Evolutionary conservation across 2,888 invertebrate species (phyloP), one percentile per base, ranked within the genome.

Genomic region (Diarsia brunnea): DNA sequence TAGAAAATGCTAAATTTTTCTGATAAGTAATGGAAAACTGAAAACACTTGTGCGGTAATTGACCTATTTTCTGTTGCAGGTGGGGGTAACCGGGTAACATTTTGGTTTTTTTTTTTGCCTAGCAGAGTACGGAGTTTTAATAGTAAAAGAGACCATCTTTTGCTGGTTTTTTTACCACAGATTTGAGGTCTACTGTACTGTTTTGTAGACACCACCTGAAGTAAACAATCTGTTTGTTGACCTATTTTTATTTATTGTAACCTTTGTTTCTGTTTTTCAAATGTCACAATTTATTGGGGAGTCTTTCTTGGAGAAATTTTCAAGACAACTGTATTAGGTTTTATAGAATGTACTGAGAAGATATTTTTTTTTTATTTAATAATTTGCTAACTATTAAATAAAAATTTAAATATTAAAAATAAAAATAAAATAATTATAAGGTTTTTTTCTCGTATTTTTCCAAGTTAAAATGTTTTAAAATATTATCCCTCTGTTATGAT

Each of bases 141-240:
- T n/a, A n/a, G n/a, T n/a, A n/a, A 53, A n/a, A n/a, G n/a, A 5
- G n/a, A n/a, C n/a, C n/a, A 27, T 16, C 8, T 8, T 24, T 58
- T 24, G 7, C 55, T 27, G 58, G 27, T 16, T 16, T 27, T 58
- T 5, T 58, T 58, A 58, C 58, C 27, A 58, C 16, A 12, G 27
- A 58, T 27, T 27, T 16, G 16, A 27, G 16, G 19, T 3, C 3
- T 58, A 19, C 14, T 60, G 43, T 47, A 14, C 14, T 31, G 1
- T 19, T 19, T 4, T 31, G n/a, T 12, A 11, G 10, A 38, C 16
- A 47, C 16, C 19, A 65, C 2, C 10, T n/a, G 10, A 47, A 49
- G 61, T 21, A 67, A 74, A n/a, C 7, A 31, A 16, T 43, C 38
- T 65, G 65, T 66, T 81, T 14, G 12, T 49, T 61, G 47, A 53